Conservation (phyloP, 2,113 vertebrate species). For the Montifringilla adamsi region DNA sequence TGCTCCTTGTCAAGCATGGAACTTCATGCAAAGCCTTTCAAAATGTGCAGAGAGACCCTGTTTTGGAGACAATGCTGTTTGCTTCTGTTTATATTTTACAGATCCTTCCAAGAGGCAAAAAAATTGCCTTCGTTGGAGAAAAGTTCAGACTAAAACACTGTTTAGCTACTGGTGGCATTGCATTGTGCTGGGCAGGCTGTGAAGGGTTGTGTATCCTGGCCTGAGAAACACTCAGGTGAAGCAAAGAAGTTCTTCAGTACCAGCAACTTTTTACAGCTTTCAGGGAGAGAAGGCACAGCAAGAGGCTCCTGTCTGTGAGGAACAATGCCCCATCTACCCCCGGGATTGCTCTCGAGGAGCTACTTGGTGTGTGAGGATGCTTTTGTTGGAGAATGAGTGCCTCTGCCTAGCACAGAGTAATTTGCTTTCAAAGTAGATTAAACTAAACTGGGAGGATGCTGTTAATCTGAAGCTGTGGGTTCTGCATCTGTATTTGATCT, state of each 20-base stretch:
- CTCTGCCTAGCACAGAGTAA: background rate
- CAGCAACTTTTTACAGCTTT: background rate
- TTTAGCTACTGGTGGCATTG: background rate
- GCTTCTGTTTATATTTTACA: background rate
- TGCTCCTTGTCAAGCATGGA: background rate
- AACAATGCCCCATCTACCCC: background rate
- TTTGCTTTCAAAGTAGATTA: constrained; percentile 15
- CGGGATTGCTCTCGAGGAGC: background rate
- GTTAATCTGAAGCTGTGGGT: constrained; percentile 6
- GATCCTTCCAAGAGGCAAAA: background rate
- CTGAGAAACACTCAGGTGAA: background rate
- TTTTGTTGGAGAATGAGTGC: background rate
- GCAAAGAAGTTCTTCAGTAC: background rate
- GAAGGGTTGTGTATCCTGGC: background rate
- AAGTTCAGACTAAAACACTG: background rate
- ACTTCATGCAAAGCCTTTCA: background rate
- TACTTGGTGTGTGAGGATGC: background rate
- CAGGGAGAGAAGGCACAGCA: background rate
- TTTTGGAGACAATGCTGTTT: background rate
- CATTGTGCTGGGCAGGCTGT: background rate
- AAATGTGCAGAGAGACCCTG: background rate
- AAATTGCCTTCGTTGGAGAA: background rate
- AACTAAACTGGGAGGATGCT: background rate
- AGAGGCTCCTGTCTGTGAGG: background rate
- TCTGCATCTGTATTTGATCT: constrained; percentile 35